Evolutionary conservation across 64 coral and sea anemone species (phyloP).

Genomic region (Pocillopora damicornis): DNA sequence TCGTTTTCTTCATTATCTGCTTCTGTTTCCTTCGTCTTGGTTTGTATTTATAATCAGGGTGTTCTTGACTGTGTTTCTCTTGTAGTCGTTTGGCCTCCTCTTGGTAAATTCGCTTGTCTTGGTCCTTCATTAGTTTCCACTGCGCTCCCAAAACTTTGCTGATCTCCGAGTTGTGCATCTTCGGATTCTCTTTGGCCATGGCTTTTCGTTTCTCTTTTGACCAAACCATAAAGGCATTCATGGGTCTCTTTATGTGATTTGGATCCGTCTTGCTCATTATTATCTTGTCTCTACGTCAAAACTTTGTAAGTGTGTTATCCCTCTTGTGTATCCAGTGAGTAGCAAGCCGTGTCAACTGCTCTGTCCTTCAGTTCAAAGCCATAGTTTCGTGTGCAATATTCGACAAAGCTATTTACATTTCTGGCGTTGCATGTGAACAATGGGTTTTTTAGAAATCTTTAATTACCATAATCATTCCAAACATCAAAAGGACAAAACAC

Average conservation of each 20-base stretch:
- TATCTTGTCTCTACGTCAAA: constrained; percentile 42
- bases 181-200: constrained; percentile 76
- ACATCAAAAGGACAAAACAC: constrained; percentile 98
- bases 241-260: constrained; percentile 90
- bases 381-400: constrained; percentile 85
- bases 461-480: constrained; percentile 99
- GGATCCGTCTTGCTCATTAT: constrained; percentile 83
- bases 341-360: constrained; percentile 70
- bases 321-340: constrained; percentile 56
- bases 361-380: constrained; percentile 66
- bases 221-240: constrained; percentile 98
- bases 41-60: constrained; percentile 93
- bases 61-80: constrained; percentile 79
- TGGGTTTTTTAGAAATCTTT: constrained; percentile 99
- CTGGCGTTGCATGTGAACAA: constrained; percentile 97
- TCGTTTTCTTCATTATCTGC: constrained; percentile 77
- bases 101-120: constrained; percentile 62
- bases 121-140: constrained; percentile 80
- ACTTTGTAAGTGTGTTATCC: constrained; percentile 49
- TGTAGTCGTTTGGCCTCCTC: constrained; percentile 86
- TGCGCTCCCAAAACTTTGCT: constrained; percentile 88
- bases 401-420: constrained; percentile 99
- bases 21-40: constrained; percentile 85
- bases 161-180: constrained; percentile 94
- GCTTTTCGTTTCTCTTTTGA: constrained; percentile 65